phyloP scores from a whole-genome alignment of 1,140 invertebrate genomes.

The Anadara kagoshimensis region DNA sequence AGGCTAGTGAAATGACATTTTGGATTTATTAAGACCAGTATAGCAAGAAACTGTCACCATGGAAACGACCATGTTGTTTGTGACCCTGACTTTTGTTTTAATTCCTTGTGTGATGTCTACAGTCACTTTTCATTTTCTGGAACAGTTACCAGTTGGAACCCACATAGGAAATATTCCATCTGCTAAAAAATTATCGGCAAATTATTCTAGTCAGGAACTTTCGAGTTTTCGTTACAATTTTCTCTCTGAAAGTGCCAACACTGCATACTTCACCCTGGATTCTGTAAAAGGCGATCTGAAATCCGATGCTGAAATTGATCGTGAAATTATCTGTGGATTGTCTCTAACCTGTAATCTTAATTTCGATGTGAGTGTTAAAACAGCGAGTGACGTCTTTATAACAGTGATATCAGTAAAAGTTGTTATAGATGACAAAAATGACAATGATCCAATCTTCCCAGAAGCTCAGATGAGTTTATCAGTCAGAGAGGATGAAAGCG shows the following conservation, averaged over 20 bases:
- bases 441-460: constrained; percentile 90
- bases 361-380: constrained; percentile 59
- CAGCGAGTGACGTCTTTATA: constrained; percentile 43
- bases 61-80: no score
- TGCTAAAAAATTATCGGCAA: constrained; percentile 35
- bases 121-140: constrained; percentile 1
- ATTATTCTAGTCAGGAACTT: constrained; percentile 36
- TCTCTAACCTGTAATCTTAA: constrained; percentile 45
- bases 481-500: constrained; percentile 72
- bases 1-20: no score
- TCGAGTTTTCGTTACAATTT: constrained; percentile 41
- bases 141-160: not conserved
- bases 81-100: no score
- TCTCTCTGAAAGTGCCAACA: constrained; percentile 71
- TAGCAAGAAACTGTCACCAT: no score
- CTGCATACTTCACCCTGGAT: constrained; percentile 59
- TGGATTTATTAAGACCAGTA: no score
- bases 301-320: constrained; percentile 59
- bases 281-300: constrained; percentile 52
- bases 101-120: no score
- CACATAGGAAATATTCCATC: constrained; percentile 42
- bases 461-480: constrained; percentile 45
- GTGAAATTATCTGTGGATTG: constrained; percentile 58
- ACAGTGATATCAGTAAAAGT: constrained; percentile 61
- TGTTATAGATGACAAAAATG: constrained; percentile 87